These are phyloP conservation scores for Cheirogaleus medius DNA, from an alignment of 2,113 vertebrate genomes.

Conservation along the genomic window DNA sequence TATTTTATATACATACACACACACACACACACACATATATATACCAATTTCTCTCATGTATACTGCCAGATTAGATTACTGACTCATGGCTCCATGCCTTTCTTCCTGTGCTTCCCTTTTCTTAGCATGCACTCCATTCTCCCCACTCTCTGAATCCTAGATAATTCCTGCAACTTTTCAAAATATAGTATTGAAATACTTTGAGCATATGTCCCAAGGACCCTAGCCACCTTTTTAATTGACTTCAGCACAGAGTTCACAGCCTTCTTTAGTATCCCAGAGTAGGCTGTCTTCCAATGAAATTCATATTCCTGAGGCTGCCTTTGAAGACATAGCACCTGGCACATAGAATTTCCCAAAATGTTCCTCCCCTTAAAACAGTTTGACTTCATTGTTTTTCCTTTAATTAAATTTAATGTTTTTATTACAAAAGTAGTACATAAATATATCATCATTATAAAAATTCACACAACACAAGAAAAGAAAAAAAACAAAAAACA, in stretches of 20 bases:
- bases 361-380: neutral
- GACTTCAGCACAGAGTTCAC: neutral
- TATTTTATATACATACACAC: neutral
- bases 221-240: neutral
- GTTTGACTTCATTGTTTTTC: constrained; percentile 3
- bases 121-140: neutral
- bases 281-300: neutral
- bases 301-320: neutral
- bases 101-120: neutral
- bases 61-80: neutral
- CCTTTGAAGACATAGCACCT: neutral
- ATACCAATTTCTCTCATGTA: neutral
- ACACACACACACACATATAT: no score
- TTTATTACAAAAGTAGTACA: neutral
- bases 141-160: neutral
- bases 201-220: neutral
- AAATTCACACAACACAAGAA: neutral
- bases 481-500: neutral
- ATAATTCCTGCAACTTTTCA: neutral
- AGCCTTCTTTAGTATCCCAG: neutral
- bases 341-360: neutral
- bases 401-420: neutral
- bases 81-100: neutral
- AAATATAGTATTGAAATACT: neutral
- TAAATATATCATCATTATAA: neutral